Conservation (phyloP, 2,113 vertebrate genomes). For the Neogale vison region DNA sequence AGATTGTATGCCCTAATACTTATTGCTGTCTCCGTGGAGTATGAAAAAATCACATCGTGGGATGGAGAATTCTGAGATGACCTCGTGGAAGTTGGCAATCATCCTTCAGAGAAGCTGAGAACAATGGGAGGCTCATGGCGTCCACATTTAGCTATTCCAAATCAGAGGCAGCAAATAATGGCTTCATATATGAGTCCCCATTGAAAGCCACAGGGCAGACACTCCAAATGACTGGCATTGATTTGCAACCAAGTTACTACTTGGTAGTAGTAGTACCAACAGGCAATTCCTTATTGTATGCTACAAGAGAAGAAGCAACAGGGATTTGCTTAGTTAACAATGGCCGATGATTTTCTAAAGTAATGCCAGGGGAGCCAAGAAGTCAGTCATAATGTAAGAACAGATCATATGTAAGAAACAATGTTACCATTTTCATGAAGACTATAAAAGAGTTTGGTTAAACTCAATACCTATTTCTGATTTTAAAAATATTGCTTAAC, state of each 20-base stretch:
- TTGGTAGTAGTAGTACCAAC: neutral
- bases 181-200: neutral
- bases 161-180: neutral
- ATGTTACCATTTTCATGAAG: neutral
- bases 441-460: neutral
- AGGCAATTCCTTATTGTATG: neutral
- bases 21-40: neutral
- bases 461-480: conserved; percentile 12
- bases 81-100: neutral
- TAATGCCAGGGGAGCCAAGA: conserved; percentile 19
- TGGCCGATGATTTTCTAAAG: conserved; percentile 37
- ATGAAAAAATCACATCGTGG: neutral
- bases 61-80: neutral
- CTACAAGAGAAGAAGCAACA: neutral
- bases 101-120: neutral
- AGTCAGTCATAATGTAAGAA: conserved; percentile 13
- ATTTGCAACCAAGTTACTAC: conserved; percentile 50
- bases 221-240: conserved; percentile 37
- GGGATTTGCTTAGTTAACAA: conserved; percentile 42
- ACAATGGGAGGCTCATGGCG: neutral
- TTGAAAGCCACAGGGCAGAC: neutral
- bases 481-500: conserved; percentile 29
- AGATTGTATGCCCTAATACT: neutral
- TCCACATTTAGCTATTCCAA: neutral
- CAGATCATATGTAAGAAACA: neutral